Percentiles rank a stretch among this genome's conserved stretches.
phyloP scores from a whole-genome alignment of 2,888 invertebrate genomes.

The Trissolcus brochymenae region DNA sequence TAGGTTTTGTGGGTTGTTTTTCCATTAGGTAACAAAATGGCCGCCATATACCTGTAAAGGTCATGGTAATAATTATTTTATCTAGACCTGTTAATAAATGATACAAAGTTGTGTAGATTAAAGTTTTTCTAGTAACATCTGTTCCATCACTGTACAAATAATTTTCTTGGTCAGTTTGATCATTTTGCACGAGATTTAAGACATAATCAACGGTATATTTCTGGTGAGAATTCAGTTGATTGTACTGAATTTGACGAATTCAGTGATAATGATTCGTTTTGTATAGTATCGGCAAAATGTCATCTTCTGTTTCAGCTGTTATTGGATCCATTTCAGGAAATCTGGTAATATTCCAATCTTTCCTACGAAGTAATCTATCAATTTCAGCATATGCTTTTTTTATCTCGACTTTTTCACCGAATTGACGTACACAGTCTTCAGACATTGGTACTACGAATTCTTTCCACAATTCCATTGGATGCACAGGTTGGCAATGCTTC shows the following conservation, averaged over 20 bases:
- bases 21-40: not conserved
- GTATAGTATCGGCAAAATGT: not conserved
- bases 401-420: too few species aligned
- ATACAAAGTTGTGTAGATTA: not conserved
- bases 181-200: not conserved
- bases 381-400: too few species aligned
- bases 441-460: too few species aligned
- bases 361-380: too few species aligned
- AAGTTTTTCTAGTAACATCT: not conserved
- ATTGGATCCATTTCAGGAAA: too few species aligned
- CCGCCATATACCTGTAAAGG: not conserved
- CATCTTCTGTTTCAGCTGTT: too few species aligned
- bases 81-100: not conserved
- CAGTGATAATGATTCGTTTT: not conserved
- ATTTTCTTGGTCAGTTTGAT: not conserved
- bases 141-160: not conserved
- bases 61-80: not conserved
- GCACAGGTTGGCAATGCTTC: too few species aligned
- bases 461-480: too few species aligned
- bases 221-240: not conserved
- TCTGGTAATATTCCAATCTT: too few species aligned
- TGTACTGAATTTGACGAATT: not conserved
- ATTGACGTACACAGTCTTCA: too few species aligned
- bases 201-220: not conserved
- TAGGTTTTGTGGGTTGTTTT: not conserved